These are phyloP conservation scores for Pseudomyrmex concolor DNA, from an alignment of 1,140 invertebrate genomes.

Conservation along the genomic window DNA sequence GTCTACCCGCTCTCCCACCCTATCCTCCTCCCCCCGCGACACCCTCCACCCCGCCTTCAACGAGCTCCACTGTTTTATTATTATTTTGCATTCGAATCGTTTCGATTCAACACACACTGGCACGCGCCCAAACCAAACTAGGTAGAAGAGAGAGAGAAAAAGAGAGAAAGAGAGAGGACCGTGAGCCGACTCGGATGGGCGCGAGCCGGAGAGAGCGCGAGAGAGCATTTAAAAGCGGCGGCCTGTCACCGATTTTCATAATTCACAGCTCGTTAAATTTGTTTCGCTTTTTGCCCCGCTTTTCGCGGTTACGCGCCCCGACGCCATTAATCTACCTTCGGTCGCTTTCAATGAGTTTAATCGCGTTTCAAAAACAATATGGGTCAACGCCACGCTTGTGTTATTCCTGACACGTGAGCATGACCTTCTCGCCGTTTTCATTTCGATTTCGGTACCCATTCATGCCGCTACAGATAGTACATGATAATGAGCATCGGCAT, in stretches of 20 bases:
- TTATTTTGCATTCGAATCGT: slow-evolving; percentile 80
- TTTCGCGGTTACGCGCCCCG: slow-evolving; percentile 72
- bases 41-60: slow-evolving; percentile 37
- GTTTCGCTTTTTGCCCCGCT: slow-evolving; percentile 78
- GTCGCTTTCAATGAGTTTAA: slow-evolving; percentile 81
- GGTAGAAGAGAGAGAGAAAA: slow-evolving; percentile 8
- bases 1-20: slow-evolving; percentile 55
- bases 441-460: slow-evolving; percentile 76
- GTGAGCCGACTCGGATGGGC: slow-evolving; percentile 16
- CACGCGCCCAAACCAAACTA: slow-evolving; percentile 78
- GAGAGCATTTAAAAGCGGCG: slow-evolving; percentile 73
- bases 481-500: slow-evolving; percentile 65
- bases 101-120: slow-evolving; percentile 79
- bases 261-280: slow-evolving; percentile 83
- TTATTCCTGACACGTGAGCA: slow-evolving; percentile 72
- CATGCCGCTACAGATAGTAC: slow-evolving; percentile 65
- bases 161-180: background rate
- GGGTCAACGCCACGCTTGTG: slow-evolving; percentile 75
- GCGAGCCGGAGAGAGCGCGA: slow-evolving; percentile 46
- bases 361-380: slow-evolving; percentile 80
- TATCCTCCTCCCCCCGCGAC: too few species aligned
- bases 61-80: slow-evolving; percentile 76
- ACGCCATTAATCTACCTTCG: slow-evolving; percentile 79
- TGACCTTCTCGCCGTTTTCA: slow-evolving; percentile 74
- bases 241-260: slow-evolving; percentile 83